Base-by-base conservation (phyloP, 2,113 vertebrate genomes). In the Toxotes chatareus region DNA sequence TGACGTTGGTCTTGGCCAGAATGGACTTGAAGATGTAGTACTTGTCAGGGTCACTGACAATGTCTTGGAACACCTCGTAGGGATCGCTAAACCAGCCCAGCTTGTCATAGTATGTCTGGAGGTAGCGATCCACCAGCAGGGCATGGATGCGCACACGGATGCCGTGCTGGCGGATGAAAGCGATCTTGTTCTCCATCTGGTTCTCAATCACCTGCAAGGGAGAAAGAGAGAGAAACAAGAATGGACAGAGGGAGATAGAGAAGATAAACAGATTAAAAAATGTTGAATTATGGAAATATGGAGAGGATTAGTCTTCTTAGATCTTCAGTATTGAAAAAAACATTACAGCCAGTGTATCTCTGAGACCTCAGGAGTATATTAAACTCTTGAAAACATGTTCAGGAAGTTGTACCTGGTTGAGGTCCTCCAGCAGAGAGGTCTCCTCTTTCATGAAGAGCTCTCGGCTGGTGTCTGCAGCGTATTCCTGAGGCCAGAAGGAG, bases 1-100 rank as follows among this genome's bases (percentile, higher is more conserved):
- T 99, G 90, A 99, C 96, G 0, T 99, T 99, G 92, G 97, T 99
- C 93, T 99, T 99, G 89, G 97, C 98, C 94, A 99, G 92, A 91
- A 99, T 98, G 79, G 98, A 96, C 93, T 99, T 99, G 91, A 99
- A 99, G 91, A 99, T 99, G 92, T 96, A 99, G 92, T 97, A 98
- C 89, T 96, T 98, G 93, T 99, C 98, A 1, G 98, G 98, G 90
- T 99, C 97, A 23, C 96, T 97, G 79, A 99, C 95, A 32, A 99
- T 99, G 94, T 99, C 98, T 78, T 96, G 96, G 92, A 99, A 97
- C 12, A 99, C 97, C 89, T 98, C 92, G 64, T 97, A 92, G 44
- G 96, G 96, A 44, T 98, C 96, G 0, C 95, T 96, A 83, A 97
- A 98, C 95, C 97, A 98, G 90, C 97, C 96, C 95, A 97, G 96